Percentiles rank a stretch among this genome's conserved stretches.
Evolutionary conservation across 1,140 invertebrate genomes (phyloP).

Genomic region (Branchinecta lindahli): DNA sequence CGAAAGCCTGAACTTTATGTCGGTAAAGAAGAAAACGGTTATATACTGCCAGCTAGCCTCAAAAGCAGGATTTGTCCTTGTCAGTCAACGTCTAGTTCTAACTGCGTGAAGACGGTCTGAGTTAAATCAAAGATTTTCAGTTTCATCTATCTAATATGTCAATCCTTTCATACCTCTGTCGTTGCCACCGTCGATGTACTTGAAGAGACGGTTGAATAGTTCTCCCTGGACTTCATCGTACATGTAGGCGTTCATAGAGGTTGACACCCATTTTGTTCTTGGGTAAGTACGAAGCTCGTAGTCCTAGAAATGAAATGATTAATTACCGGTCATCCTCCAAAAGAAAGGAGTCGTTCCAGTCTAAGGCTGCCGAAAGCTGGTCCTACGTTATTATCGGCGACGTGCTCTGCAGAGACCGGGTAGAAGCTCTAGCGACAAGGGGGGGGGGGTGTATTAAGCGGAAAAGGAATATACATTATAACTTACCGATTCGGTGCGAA

Average conservation of each 20-base stretch:
- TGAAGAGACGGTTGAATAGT: conserved; percentile 11
- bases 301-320: neutral
- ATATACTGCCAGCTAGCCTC: too few relatives aligned
- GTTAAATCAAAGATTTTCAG: neutral
- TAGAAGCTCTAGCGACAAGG: neutral
- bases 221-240: neutral
- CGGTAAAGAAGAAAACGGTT: too few relatives aligned
- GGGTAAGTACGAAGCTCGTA: conserved; percentile 11
- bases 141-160: neutral
- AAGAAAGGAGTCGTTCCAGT: neutral
- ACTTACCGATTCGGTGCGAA: neutral
- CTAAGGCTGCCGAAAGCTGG: neutral
- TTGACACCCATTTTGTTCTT: conserved; percentile 6
- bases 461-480: neutral
- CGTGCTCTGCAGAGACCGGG: neutral
- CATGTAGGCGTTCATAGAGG: conserved; percentile 7
- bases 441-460: neutral
- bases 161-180: neutral
- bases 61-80: too few relatives aligned
- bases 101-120: too few relatives aligned
- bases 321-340: neutral
- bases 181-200: conserved; percentile 11
- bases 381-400: neutral
- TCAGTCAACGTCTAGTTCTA: too few relatives aligned
- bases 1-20: too few relatives aligned